Evolutionary conservation across 2,113 vertebrate genomes (phyloP), one percentile per base, ranked within the genome.

Genomic region (Brachypteracias leptosomus): DNA sequence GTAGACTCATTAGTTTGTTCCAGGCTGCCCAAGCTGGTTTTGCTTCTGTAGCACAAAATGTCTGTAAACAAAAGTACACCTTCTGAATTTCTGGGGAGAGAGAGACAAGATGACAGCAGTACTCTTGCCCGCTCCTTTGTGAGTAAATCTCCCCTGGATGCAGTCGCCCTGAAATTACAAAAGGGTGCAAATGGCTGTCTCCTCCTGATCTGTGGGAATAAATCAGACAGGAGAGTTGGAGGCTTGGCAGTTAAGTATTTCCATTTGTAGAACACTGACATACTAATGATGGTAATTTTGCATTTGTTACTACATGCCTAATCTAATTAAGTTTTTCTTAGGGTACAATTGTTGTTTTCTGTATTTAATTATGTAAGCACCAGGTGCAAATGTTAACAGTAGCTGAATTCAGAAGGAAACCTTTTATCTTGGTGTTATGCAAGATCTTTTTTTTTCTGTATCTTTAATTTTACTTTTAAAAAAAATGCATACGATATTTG

Each of bases 331-430:
- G 85, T 74, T 95, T 77, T 85, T 96, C 79, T 96, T 92, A 83
- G 55, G 88, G 66, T 83, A 87, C 72, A 84, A 70, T 96, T 88
- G 83, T 94, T 94, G 83, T 95, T 95, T 94, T 95, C 84, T 93
- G 46, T 72, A 29, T 93, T 76, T 87, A 95, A 91, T 86, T 92
- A 94, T 79, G 66, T 90, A 75, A 68, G 93, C 90, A 88, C 93
- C 95, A 96, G 72, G 90, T 97, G 81, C 95, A 94, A 96, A 95
- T 78, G 88, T 94, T 91, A 96, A 96, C 95, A 90, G 54, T 78
- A 88, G 86, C 89, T 90, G 79, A 79, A 90, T 95, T 93, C 61
- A 82, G 58, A 90, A 88, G 82, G 42, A 90, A 96, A n/a, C 46
- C 77, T 94, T 96, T 95, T 77, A 83, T 95, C 80, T 86, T 93